phyloP scores from a whole-genome alignment of 2,797 vertebrate genomes.

The Diglossa cyanea region DNA sequence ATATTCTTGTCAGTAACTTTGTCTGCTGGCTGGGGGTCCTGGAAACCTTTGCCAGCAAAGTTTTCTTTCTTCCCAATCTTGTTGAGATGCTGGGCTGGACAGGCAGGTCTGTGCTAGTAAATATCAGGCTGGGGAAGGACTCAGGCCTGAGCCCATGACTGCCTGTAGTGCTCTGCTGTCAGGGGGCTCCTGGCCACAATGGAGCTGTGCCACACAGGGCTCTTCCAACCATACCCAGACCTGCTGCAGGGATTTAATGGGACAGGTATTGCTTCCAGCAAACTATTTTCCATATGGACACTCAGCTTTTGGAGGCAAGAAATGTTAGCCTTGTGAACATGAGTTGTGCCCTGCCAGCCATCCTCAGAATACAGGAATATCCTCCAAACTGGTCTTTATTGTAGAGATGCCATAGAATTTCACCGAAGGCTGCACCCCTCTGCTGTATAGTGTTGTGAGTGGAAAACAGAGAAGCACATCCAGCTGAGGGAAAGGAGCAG shows the following conservation, averaged over 20 bases:
- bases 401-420: not conserved
- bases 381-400: not conserved
- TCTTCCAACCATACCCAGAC: not conserved
- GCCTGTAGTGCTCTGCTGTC: not conserved
- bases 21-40: not conserved
- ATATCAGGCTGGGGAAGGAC: not conserved
- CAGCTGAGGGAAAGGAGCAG: not conserved
- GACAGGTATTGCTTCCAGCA: not conserved
- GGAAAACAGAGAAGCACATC: not conserved
- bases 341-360: not conserved
- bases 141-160: not conserved
- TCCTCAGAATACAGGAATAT: not conserved
- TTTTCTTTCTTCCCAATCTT: not conserved
- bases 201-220: not conserved
- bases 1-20: not conserved
- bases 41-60: not conserved
- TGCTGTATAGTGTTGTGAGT: not conserved
- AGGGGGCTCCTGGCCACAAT: accelerated
- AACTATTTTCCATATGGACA: not conserved
- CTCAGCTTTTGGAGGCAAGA: not conserved
- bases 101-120: not conserved
- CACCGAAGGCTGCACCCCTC: not conserved
- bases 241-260: not conserved
- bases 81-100: not conserved
- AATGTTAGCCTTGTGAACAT: not conserved